phyloP scores from a whole-genome alignment of 2,888 invertebrate genomes.

The Aphrophora alni region DNA sequence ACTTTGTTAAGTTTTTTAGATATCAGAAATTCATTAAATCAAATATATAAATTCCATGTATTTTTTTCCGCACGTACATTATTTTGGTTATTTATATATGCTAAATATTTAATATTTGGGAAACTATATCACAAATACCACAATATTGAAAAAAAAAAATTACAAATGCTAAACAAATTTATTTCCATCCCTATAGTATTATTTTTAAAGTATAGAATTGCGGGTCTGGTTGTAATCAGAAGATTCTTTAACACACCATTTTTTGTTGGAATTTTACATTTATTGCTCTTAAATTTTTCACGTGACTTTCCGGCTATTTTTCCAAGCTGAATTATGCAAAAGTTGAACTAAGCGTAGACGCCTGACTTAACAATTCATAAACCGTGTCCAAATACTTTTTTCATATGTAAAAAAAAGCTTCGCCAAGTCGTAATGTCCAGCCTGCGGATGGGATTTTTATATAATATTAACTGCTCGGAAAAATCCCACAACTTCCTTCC shows the following conservation, averaged over 20 bases:
- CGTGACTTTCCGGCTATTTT: conserved; percentile 38
- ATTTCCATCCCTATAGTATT: too few relatives aligned
- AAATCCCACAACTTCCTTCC: conserved; percentile 34
- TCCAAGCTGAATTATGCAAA: conserved; percentile 25
- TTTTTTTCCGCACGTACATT: too few relatives aligned
- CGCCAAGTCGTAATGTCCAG: conserved; percentile 11
- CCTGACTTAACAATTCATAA: conserved; percentile 32
- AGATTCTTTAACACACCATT: neutral
- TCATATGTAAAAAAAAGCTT: conserved; percentile 18
- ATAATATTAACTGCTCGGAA: conserved; percentile 23
- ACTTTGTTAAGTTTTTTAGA: too few relatives aligned
- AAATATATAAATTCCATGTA: too few relatives aligned
- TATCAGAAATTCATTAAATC: too few relatives aligned
- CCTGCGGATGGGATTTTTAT: conserved; percentile 32
- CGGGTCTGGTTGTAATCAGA: too few relatives aligned
- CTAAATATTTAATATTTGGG: too few relatives aligned
- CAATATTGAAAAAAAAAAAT: too few relatives aligned
- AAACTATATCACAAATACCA: too few relatives aligned
- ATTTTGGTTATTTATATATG: too few relatives aligned
- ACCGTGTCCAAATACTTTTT: conserved; percentile 12
- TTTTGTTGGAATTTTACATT: neutral
- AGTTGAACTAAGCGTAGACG: neutral
- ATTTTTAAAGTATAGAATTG: too few relatives aligned
- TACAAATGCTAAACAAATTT: too few relatives aligned
- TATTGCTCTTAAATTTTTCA: conserved; percentile 17